Evolutionary conservation across 2,113 vertebrate species (phyloP).

Genomic region (Strix aluco): DNA sequence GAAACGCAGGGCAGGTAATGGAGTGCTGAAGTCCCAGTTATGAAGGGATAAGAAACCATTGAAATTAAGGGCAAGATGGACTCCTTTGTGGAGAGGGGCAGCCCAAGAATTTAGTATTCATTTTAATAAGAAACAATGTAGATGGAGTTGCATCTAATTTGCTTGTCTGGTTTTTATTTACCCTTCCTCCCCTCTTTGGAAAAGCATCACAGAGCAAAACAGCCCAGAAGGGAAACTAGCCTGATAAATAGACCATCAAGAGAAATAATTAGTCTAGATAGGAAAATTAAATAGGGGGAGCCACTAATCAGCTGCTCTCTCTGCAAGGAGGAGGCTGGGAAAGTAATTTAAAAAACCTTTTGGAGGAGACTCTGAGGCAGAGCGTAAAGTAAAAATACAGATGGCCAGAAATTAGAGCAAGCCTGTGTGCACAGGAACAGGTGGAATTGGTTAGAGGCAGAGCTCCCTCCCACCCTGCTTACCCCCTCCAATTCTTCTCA

Average conservation of each 20-base stretch:
- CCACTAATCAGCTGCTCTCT: constrained; percentile 55
- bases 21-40: rapidly evolving
- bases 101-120: background rate
- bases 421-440: constrained; percentile 28
- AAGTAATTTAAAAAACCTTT: constrained; percentile 44
- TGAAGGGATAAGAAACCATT: background rate
- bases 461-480: background rate
- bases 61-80: background rate
- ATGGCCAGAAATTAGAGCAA: constrained; percentile 46
- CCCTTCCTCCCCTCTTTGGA: constrained; percentile 29
- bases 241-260: constrained; percentile 69
- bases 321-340: constrained; percentile 34
- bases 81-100: background rate
- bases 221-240: constrained; percentile 45
- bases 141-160: background rate
- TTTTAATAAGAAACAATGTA: background rate
- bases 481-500: background rate
- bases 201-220: constrained; percentile 21
- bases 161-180: constrained; percentile 63
- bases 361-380: constrained; percentile 55
- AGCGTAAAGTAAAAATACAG: constrained; percentile 42
- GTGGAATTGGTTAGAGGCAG: constrained; percentile 61
- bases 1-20: rapidly evolving
- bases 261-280: constrained; percentile 57
- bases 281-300: constrained; percentile 56